Evolutionary conservation across 37 sponge, comb jelly and placozoan genomes (phyloP), one percentile per base, ranked within the genome.

Genomic region (Cladorhizidae sp.): DNA sequence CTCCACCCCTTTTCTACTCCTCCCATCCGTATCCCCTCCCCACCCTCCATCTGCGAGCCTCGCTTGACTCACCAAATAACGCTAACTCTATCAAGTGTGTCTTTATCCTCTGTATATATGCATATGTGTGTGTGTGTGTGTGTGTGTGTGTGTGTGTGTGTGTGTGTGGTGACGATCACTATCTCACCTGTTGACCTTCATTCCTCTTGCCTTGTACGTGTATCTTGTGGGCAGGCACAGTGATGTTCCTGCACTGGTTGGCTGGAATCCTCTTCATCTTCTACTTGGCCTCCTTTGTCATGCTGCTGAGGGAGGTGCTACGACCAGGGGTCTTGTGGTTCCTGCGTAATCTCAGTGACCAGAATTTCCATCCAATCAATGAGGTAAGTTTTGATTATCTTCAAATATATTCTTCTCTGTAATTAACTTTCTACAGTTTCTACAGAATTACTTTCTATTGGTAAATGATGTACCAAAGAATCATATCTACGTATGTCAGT

Each of bases 321-420:
- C 42, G 97, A 69, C 97, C 97, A 17, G 97, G 97, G 37, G 97
- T 97, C 25, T 83, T 97, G 61, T 97, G 97, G 97, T 97, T 97
- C 76, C 80, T 97, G 18, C 57, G 95, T 26, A 97, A 97, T 58
- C 85, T 97, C 67, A 97, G 94, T 61, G 97, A 97, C 68, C 95
- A 95, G 31, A 91, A 97, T 86, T 97, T 97, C 40, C 95, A 97
- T 63, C 97, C 97, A 40, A 86, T 97, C 17, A 86, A 91, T 57
- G 95, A 95, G 89, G 94, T 87, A 8, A 51, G 55, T 23, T 38
- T 64, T n/a, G n/a, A n/a, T n/a, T n/a, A n/a, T n/a, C n/a, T n/a
- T n/a, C n/a, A 11, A 26, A n/a, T 64, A 23, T n/a, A 9, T 64
- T n/a, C n/a, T n/a, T n/a, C n/a, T n/a, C n/a, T n/a, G n/a, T n/a